Evolutionary conservation across 2,113 vertebrate species (phyloP), one percentile per base, ranked within the genome.

Genomic region (Amazona vittata): DNA sequence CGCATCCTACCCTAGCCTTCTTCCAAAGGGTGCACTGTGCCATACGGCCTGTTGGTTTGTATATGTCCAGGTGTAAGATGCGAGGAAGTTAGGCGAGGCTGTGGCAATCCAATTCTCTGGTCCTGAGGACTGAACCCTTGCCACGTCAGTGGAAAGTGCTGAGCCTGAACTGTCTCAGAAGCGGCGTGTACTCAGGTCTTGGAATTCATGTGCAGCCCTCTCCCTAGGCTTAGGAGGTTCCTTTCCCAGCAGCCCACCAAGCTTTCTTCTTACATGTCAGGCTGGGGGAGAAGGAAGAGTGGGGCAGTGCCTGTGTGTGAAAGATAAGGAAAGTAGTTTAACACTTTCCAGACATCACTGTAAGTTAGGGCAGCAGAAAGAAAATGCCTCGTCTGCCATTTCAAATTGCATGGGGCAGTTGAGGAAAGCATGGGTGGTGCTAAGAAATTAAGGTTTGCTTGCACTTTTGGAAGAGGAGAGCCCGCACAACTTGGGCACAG

Each of bases 321-420:
- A 69, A 92, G 93, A 95, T 96, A 95, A 96, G 85, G 29, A 64
- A 49, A 59, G 70, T 26, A 55, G 46, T 60, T 77, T 17, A 84
- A 6, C 80, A 4, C 69, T 93, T 83, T 10, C 33, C 47, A 33
- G 71, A 24, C 78, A 19, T 15, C 29, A 5, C 9, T 1, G 2
- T 63, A 79, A 65, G 28, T 50, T 33, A 20, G 29, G 70, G 44
- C 60, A 20, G 67, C 1, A 0, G 57, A 39, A 47, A 26, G n/a
- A 75, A 83, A 77, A 59, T n/a, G 22, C 19, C 37, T 53, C 0
- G 0, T 41, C 33, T 13, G 6, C 78, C 52, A n/a, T 89, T 35
- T 75, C 24, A 22, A 12, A 37, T 46, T 21, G 12, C 10, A 3
- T 0, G 0, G 6, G 29, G 16, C 0, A 0, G 74, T 10, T 64